Percentiles rank a stretch among this genome's conserved stretches.
Evolutionary conservation across 2,888 invertebrate genomes (phyloP).

Genomic region (Spilosoma lubricipeda): DNA sequence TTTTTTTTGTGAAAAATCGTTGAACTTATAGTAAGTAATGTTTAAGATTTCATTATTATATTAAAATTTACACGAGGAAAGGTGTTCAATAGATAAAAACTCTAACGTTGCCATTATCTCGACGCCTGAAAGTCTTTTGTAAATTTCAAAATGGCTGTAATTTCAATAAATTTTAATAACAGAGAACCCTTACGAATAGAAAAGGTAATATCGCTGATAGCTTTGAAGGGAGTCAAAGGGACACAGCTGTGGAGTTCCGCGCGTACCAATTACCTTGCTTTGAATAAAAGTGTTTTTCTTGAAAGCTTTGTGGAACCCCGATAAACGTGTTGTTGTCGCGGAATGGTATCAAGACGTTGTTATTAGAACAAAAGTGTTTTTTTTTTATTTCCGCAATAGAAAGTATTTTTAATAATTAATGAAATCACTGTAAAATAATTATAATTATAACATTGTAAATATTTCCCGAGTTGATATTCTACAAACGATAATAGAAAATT

Average conservation of each 20-base stretch:
- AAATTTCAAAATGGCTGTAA: conserved; percentile 43
- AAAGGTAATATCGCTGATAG: conserved; percentile 62
- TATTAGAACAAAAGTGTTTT: conserved; percentile 15
- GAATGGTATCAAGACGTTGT: conserved; percentile 28
- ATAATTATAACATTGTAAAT: too few species aligned
- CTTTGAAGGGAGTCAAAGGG: conserved; percentile 54
- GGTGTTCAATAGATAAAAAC: conserved; percentile 33
- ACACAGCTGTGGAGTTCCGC: conserved; percentile 52
- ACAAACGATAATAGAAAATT: too few species aligned
- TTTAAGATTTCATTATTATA: conserved; percentile 25
- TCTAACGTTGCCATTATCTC: conserved; percentile 35
- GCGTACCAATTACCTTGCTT: conserved; percentile 49
- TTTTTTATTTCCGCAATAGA: conserved; percentile 5
- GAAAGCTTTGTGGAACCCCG: conserved; percentile 48
- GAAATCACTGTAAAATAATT: neutral
- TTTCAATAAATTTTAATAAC: conserved; percentile 63
- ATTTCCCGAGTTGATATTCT: too few species aligned
- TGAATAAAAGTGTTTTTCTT: conserved; percentile 54
- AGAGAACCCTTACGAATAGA: conserved; percentile 52
- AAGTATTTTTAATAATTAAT: neutral
- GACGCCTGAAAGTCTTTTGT: conserved; percentile 34
- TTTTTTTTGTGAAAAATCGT: neutral
- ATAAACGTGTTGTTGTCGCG: conserved; percentile 43
- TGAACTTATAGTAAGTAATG: neutral
- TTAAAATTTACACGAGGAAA: conserved; percentile 27